These are phyloP conservation scores for Sander lucioperca DNA, from an alignment of 2,113 vertebrate genomes.

Conservation along the genomic window DNA sequence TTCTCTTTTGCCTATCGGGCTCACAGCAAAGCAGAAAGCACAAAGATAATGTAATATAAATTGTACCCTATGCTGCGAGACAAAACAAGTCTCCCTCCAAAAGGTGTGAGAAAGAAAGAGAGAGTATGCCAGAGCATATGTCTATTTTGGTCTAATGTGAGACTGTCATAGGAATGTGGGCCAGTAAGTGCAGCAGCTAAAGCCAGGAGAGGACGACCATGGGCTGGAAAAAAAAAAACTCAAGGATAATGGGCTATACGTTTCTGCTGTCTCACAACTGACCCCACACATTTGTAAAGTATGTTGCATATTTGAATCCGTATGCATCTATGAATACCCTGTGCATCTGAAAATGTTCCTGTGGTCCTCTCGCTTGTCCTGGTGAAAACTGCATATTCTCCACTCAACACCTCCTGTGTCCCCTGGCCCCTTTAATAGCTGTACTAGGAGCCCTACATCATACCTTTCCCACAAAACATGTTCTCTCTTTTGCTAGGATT, in stretches of 20 bases:
- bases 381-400: slow-evolving; percentile 3
- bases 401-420: slow-evolving; percentile 20
- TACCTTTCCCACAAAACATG: slow-evolving; percentile 56
- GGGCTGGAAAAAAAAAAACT: slow-evolving; percentile 40
- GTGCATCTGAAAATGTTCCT: slow-evolving; percentile 54
- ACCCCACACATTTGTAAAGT: slow-evolving; percentile 38
- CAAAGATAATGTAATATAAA: slow-evolving; percentile 53
- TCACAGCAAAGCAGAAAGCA: slow-evolving; percentile 44
- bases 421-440: slow-evolving; percentile 28
- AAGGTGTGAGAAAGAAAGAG: slow-evolving; percentile 48
- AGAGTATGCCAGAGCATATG: slow-evolving; percentile 21
- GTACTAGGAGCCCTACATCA: slow-evolving; percentile 49
- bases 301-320: slow-evolving; percentile 68
- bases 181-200: slow-evolving; percentile 40
- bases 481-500: slow-evolving; percentile 54
- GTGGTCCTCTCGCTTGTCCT: slow-evolving; percentile 8
- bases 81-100: slow-evolving; percentile 45
- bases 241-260: slow-evolving; percentile 19
- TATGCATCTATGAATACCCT: slow-evolving; percentile 50
- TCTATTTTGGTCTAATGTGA: slow-evolving; percentile 63
- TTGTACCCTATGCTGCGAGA: slow-evolving; percentile 35
- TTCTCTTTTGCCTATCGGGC: slow-evolving; percentile 45
- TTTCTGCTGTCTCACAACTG: slow-evolving; percentile 46
- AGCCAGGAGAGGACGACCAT: slow-evolving; percentile 40
- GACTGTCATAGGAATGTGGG: slow-evolving; percentile 54